Evolutionary conservation across 2,113 vertebrate species (phyloP).

Genomic region (Hydrochoerus hydrochaeris): DNA sequence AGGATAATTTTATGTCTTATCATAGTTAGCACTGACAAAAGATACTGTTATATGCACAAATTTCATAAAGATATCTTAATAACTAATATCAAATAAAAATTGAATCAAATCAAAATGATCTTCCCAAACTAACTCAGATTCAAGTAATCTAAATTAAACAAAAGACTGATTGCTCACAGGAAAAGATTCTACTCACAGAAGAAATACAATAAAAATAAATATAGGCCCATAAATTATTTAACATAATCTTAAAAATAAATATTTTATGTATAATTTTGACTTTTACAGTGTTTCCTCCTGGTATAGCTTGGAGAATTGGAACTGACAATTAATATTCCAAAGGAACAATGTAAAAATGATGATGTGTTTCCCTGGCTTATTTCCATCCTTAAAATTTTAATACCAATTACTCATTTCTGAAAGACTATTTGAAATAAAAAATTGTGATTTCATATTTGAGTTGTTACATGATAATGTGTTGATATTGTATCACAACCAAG

Average conservation of each 20-base stretch:
- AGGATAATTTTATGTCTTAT: neutral
- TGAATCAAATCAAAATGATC: neutral
- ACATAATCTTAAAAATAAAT: neutral
- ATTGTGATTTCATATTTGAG: neutral
- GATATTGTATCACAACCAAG: neutral
- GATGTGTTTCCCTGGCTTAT: neutral
- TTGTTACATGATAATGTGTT: neutral
- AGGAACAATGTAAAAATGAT: neutral
- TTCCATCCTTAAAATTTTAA: neutral
- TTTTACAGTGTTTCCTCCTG: neutral
- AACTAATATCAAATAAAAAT: neutral
- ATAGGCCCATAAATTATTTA: neutral
- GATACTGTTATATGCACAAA: neutral
- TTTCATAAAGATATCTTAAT: neutral
- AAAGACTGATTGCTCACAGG: neutral
- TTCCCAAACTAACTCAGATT: neutral
- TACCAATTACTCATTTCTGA: neutral
- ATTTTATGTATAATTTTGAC: neutral
- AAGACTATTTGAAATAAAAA: neutral
- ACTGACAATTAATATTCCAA: neutral
- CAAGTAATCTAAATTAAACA: neutral
- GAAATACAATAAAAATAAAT: slow-evolving; percentile 1
- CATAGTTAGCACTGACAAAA: neutral
- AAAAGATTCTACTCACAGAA: neutral
- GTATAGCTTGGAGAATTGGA: neutral